phyloP scores from a whole-genome alignment of 2,113 vertebrate species.

The Cisticola juncidis region DNA sequence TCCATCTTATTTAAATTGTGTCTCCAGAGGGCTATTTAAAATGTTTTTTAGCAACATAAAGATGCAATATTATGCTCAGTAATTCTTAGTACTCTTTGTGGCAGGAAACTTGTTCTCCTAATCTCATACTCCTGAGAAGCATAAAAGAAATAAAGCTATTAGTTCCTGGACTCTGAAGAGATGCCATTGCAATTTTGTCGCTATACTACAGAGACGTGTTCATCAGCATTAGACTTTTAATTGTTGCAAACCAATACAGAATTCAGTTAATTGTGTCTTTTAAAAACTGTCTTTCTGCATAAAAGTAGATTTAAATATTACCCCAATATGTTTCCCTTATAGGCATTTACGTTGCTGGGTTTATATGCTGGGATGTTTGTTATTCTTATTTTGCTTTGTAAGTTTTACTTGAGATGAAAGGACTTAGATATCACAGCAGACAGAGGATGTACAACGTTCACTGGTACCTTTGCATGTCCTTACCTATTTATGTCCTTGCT shows the following conservation, averaged over 20 bases:
- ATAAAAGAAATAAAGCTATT: slow-evolving; percentile 6
- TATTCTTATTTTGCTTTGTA: not conserved
- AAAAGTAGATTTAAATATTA: not conserved
- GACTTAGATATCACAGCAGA: not conserved
- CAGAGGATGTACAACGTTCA: not conserved
- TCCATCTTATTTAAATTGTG: not conserved
- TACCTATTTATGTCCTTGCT: not conserved
- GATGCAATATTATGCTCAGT: not conserved
- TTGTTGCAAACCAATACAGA: not conserved
- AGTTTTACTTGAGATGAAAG: not conserved
- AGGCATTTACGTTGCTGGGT: not conserved
- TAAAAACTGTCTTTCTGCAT: not conserved
- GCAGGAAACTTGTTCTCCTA: not conserved
- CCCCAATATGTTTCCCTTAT: not conserved
- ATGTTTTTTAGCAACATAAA: not conserved
- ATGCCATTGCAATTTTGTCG: not conserved
- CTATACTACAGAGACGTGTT: not conserved
- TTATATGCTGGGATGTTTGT: not conserved
- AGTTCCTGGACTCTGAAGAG: not conserved
- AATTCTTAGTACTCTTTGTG: not conserved
- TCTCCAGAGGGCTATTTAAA: not conserved
- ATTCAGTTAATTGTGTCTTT: not conserved
- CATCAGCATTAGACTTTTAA: not conserved
- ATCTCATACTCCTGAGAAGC: not conserved
- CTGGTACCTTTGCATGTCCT: not conserved